These are phyloP conservation scores for Trididemnum miniatum DNA, from an alignment of 23 tunicate genomes.

Conservation along the genomic window DNA sequence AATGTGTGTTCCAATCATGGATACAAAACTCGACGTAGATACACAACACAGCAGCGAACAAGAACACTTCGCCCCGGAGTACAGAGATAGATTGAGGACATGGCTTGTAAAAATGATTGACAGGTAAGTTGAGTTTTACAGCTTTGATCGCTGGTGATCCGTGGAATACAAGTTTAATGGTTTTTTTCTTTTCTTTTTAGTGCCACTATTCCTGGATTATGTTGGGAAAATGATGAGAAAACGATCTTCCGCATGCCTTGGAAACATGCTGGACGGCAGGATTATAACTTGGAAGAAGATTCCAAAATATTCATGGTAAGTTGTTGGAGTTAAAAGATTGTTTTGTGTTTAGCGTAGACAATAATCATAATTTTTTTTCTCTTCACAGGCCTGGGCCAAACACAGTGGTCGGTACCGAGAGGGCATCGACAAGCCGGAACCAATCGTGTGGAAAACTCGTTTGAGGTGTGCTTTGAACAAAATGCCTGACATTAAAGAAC, in stretches of 20 bases:
- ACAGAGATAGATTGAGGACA: constrained; percentile 88
- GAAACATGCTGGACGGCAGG: constrained; percentile 99
- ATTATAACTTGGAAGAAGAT: constrained; percentile 97
- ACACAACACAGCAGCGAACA: neutral
- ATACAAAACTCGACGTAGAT: neutral
- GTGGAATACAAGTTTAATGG: neutral
- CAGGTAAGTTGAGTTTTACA: constrained; percentile 51
- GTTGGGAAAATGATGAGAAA: constrained; percentile 93
- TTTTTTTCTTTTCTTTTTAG: constrained; percentile 32
- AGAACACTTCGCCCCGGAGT: constrained; percentile 72
- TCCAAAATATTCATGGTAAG: constrained; percentile 95
- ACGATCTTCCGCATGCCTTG: constrained; percentile 99
- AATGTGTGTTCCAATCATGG: neutral
- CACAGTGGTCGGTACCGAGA: constrained; percentile 96
- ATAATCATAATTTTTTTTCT: no score
- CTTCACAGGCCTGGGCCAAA: constrained; percentile 91
- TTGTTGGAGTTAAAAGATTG: neutral
- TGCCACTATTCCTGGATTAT: constrained; percentile 91
- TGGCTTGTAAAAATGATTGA: constrained; percentile 98
- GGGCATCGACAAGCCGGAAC: constrained; percentile 97
- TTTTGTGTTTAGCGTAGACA: neutral
- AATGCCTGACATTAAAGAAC: constrained; percentile 96
- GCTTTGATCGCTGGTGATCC: neutral
- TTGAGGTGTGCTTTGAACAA: constrained; percentile 93
- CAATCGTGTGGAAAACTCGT: constrained; percentile 95